Evolutionary conservation across 2,888 invertebrate genomes (phyloP), one percentile per base, ranked within the genome.

Genomic region (Heteromurus nitidus): DNA sequence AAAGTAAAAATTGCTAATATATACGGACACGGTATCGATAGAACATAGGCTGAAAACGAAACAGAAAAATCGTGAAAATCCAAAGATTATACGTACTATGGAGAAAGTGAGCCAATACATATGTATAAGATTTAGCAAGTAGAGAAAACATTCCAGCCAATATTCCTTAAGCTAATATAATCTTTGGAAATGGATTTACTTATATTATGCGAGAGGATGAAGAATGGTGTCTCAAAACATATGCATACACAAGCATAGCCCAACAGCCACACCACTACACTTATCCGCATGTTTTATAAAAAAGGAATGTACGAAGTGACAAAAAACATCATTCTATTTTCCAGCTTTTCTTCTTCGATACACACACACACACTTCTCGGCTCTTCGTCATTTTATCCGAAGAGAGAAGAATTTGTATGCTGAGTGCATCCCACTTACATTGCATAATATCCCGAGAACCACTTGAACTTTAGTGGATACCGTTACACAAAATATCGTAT

Each of bases 351-450:
- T 13, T 36, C 36, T 9, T 36, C 36, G 7, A 36, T 9, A 36
- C 36, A 36, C 36, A 36, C 5, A 36, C 5, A 9, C 5, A 36
- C 7, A 13, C 13, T 5, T 9, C 13, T 5, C 18, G 9, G 50
- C 18, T 18, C 9, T 22, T 62, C 22, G 1, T 67, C 9, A 26
- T 67, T 18, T 47, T 28, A 24, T 28, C 53, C 31, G 36, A 26
- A 44, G 55, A 31, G 31, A 53, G 44, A 18, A 62, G 60, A 70
- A 58, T 69, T 69, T 69, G 50, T 67, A 67, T 28, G 31, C 44
- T 47, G 47, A 18, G 11, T 55, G 26, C 55, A 55, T 55, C 26
- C 55, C 20, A 16, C 20, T 2, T 55, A 26, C 55, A 55, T 26
- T 22, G 26, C 55, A 55, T 26, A 26, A 26, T 18, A 26, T 20